Percentiles rank a stretch among this genome's conserved stretches.
Evolutionary conservation across 1,140 invertebrate genomes (phyloP).

Genomic region (Drosophila watanabei): DNA sequence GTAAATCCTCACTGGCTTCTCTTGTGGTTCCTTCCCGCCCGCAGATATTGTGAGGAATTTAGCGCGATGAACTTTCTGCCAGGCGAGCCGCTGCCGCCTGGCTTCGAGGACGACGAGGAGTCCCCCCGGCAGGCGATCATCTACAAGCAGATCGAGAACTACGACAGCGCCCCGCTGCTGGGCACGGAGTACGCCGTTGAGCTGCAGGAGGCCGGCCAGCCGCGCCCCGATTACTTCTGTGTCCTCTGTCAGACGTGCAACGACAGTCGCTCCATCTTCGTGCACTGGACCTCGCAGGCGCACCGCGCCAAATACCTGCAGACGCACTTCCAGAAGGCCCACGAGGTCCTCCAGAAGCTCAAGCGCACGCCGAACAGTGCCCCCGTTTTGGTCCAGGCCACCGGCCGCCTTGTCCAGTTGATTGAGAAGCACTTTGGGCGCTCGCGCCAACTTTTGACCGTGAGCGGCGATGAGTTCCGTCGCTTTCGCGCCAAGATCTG

Average conservation of each 20-base stretch:
- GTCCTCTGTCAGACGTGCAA: constrained; percentile 91
- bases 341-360: constrained; percentile 44
- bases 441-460: constrained; percentile 22
- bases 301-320: constrained; percentile 89
- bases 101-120: constrained; percentile 89
- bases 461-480: constrained; percentile 60
- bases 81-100: constrained; percentile 90
- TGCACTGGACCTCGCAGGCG: constrained; percentile 90
- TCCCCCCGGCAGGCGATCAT: constrained; percentile 86
- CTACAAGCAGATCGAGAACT: constrained; percentile 87
- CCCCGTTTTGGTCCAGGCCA: constrained; percentile 25
- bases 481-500: constrained; percentile 69
- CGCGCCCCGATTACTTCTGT: constrained; percentile 90
- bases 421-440: constrained; percentile 73
- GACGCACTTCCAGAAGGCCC: constrained; percentile 72
- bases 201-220: constrained; percentile 88
- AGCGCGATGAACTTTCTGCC: constrained; percentile 86
- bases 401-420: constrained; percentile 37
- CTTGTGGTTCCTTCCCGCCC: constrained; percentile 16
- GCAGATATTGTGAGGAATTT: constrained; percentile 9
- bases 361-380: constrained; percentile 19
- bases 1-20: constrained; percentile 14
- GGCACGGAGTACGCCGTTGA: constrained; percentile 91
- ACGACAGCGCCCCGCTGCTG: constrained; percentile 86
- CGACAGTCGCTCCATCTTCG: constrained; percentile 91